These are phyloP conservation scores for Parascotia fuliginaria DNA, from an alignment of 2,888 invertebrate genomes.

Conservation along the genomic window DNA sequence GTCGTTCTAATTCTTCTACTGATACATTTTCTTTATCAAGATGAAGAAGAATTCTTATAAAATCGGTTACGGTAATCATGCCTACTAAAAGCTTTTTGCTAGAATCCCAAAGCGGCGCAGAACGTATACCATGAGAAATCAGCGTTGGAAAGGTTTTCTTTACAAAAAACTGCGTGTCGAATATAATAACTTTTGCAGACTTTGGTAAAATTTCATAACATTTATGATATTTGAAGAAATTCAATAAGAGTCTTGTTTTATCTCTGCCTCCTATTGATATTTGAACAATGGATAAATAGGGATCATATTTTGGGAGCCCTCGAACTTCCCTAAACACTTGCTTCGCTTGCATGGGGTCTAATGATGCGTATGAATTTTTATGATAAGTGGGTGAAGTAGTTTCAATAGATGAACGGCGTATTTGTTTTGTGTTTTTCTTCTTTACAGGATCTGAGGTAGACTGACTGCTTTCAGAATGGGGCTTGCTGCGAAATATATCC, in stretches of 20 bases:
- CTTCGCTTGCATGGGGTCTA: constrained; percentile 79
- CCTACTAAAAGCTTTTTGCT: constrained; percentile 76
- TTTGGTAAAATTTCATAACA: constrained; percentile 82
- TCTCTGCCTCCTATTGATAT: constrained; percentile 81
- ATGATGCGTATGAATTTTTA: constrained; percentile 80
- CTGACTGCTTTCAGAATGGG: constrained; percentile 66
- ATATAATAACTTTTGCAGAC: constrained; percentile 82
- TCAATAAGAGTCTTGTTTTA: constrained; percentile 77
- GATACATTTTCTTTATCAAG: constrained; percentile 73
- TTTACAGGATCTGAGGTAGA: constrained; percentile 62
- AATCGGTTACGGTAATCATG: constrained; percentile 82
- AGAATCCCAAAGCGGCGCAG: constrained; percentile 81
- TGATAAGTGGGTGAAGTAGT: constrained; percentile 81
- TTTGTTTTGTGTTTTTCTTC: constrained; percentile 71
- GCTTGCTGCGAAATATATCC: constrained; percentile 80
- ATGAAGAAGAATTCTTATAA: constrained; percentile 76
- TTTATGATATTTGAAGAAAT: constrained; percentile 82
- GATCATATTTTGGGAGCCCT: constrained; percentile 80
- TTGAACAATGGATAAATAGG: constrained; percentile 82
- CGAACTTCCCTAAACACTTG: constrained; percentile 80
- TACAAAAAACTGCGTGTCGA: constrained; percentile 80
- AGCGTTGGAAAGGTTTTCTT: constrained; percentile 80
- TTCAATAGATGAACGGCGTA: constrained; percentile 77
- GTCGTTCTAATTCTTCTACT: constrained; percentile 77
- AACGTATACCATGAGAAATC: constrained; percentile 80